Evolutionary conservation across 2,888 invertebrate species (phyloP).

Genomic region (Papilio demoleus): DNA sequence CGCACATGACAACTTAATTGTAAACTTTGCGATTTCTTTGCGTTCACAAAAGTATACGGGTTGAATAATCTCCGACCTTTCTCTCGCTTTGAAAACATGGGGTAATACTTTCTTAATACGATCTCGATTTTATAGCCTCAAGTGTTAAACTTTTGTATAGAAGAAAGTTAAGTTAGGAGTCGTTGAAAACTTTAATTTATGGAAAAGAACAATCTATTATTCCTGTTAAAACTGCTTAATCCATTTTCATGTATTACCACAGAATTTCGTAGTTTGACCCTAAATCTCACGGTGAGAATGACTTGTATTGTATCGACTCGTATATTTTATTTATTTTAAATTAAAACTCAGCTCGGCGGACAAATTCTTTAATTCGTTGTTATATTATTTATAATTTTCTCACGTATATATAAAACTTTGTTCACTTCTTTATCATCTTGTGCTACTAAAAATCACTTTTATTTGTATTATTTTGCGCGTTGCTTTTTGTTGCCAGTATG

Average conservation of each 20-base stretch:
- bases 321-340: too few species aligned
- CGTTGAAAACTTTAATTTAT: neutral
- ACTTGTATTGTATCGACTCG: too few species aligned
- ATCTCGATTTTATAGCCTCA: constrained; percentile 1
- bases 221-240: neutral
- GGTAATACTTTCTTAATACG: constrained; percentile 4
- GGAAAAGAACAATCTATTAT: neutral
- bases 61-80: constrained; percentile 14
- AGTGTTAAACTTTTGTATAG: neutral
- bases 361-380: too few species aligned
- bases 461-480: too few species aligned
- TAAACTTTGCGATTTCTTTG: constrained; percentile 13
- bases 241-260: neutral
- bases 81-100: neutral
- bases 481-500: too few species aligned
- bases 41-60: neutral
- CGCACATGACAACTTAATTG: neutral
- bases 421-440: too few species aligned
- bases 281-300: too few species aligned
- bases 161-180: constrained; percentile 3
- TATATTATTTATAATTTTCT: too few species aligned
- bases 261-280: too few species aligned
- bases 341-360: too few species aligned
- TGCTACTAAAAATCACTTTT: too few species aligned
- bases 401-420: too few species aligned